Percentiles rank a stretch among this genome's conserved stretches.
phyloP scores from a whole-genome alignment of 2,797 vertebrate genomes.

The Clarias fuscus region DNA sequence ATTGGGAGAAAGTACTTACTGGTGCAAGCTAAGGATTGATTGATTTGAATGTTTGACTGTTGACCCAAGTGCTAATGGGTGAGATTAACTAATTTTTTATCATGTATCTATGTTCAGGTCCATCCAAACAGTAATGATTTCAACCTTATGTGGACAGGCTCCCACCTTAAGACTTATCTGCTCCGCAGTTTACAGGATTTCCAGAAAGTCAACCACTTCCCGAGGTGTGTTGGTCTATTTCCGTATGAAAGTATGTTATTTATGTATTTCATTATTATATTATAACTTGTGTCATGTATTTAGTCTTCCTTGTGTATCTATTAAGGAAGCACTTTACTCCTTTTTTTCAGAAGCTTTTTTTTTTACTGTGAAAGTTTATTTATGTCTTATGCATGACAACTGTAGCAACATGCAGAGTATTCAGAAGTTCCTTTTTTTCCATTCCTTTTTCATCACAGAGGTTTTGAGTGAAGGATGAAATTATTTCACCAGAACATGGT shows the following conservation, averaged over 20 bases:
- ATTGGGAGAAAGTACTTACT: slow-evolving; percentile 13
- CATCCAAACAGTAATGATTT: slow-evolving; percentile 91
- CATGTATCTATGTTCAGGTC: slow-evolving; percentile 73
- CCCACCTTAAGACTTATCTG: slow-evolving; percentile 90
- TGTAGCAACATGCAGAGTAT: background rate
- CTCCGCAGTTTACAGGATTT: slow-evolving; percentile 88
- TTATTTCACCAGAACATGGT: background rate
- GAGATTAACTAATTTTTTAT: background rate
- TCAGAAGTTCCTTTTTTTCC: background rate
- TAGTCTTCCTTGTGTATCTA: background rate
- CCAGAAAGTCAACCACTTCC: slow-evolving; percentile 98
- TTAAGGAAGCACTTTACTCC: background rate
- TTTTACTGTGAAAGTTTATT: background rate
- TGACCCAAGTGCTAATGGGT: slow-evolving; percentile 16
- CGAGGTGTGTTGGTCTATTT: slow-evolving; percentile 75
- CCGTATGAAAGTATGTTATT: background rate
- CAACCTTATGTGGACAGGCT: slow-evolving; percentile 97
- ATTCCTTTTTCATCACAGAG: background rate
- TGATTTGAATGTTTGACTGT: background rate
- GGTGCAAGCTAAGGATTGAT: background rate
- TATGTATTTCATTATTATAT: background rate
- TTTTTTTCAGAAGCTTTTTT: background rate
- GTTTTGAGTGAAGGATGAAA: background rate
- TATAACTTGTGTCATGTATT: background rate
- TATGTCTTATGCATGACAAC: background rate